These are phyloP conservation scores for Chinchilla lanigera DNA, from an alignment of 2,113 vertebrate species.

Conservation along the genomic window DNA sequence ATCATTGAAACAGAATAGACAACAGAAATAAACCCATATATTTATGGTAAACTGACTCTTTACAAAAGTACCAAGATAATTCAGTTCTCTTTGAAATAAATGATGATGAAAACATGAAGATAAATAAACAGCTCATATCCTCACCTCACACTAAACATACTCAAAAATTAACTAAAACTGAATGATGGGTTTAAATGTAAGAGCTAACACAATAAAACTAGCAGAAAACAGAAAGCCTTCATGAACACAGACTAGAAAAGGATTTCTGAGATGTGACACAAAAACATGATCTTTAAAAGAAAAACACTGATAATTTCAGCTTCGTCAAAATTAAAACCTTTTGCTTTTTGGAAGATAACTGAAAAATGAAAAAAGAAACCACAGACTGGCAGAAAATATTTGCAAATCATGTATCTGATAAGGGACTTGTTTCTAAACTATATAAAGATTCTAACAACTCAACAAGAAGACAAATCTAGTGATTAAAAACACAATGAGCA, in stretches of 20 bases:
- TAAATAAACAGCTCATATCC: neutral
- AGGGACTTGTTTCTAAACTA: neutral
- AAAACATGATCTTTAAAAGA: neutral
- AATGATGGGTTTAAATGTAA: neutral
- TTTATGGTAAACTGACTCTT: neutral
- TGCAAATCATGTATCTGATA: constrained; percentile 8
- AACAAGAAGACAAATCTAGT: neutral
- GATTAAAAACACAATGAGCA: neutral
- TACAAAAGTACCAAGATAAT: neutral
- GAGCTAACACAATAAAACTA: neutral
- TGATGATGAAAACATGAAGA: neutral
- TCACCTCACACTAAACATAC: neutral
- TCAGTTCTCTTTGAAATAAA: constrained; percentile 14
- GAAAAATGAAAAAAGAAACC: constrained; percentile 39
- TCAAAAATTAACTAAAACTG: constrained; percentile 40
- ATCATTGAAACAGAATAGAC: neutral
- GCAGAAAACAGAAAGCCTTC: constrained; percentile 29
- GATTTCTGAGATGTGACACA: constrained; percentile 10
- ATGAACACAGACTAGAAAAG: neutral
- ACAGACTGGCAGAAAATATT: neutral
- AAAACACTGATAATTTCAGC: neutral
- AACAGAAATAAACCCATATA: constrained; percentile 15
- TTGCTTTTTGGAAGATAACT: neutral
- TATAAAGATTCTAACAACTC: neutral
- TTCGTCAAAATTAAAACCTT: constrained; percentile 34